Conservation (phyloP, 2,797 vertebrate genomes). For the Emys orbicularis region DNA sequence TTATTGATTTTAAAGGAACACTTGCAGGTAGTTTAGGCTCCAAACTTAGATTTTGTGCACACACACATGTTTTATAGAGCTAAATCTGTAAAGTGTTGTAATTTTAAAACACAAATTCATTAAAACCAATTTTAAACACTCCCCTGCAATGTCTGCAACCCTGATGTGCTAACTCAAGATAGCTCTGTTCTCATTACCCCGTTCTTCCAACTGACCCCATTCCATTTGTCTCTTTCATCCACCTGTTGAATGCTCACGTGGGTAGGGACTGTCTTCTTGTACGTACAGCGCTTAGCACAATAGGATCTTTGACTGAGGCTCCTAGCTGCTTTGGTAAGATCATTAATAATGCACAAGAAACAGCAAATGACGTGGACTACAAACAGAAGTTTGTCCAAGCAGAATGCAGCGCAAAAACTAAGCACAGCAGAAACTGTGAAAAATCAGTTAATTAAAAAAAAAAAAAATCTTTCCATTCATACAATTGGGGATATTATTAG, state of each 20-base stretch:
- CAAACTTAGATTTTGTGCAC: not conserved
- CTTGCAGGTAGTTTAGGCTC: not conserved
- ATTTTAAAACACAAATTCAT: not conserved
- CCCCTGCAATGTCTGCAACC: not conserved
- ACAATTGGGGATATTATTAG: not conserved
- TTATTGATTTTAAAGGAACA: not conserved
- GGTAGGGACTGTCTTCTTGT: not conserved
- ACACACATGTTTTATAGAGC: not conserved
- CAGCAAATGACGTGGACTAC: not conserved
- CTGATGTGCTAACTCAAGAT: rapidly evolving
- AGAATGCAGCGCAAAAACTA: not conserved
- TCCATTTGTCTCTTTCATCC: not conserved
- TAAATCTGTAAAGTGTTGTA: not conserved
- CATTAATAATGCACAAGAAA: not conserved
- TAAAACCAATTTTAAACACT: not conserved
- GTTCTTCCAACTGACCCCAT: not conserved
- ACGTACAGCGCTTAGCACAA: not conserved
- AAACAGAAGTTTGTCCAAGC: not conserved
- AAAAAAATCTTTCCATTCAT: not conserved
- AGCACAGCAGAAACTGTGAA: not conserved
- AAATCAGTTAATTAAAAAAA: not conserved
- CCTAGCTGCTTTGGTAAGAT: not conserved
- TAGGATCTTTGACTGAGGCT: not conserved
- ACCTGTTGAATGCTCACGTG: not conserved
- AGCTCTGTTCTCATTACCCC: not conserved